phyloP scores from a whole-genome alignment of 2,113 vertebrate genomes.

The Glaucomys volans region DNA sequence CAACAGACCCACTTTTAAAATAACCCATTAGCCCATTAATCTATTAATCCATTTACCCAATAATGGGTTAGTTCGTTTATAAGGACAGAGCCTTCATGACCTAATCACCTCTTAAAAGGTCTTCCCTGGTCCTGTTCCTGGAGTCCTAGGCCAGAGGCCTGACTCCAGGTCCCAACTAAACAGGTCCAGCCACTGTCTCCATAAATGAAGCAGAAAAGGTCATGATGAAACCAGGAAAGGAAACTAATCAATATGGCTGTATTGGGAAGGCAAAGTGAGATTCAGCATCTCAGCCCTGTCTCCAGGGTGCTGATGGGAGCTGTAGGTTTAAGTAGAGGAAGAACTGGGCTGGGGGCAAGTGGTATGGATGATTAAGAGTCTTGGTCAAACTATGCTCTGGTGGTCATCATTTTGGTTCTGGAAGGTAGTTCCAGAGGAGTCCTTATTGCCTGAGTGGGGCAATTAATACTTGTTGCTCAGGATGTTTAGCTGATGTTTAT shows the following conservation, averaged over 20 bases:
- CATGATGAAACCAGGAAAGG: neutral
- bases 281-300: neutral
- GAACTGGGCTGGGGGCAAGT: too few species aligned
- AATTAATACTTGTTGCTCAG: neutral
- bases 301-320: neutral
- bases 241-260: neutral
- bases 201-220: neutral
- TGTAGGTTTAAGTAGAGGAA: too few species aligned
- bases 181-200: too few species aligned
- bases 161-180: neutral
- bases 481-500: neutral
- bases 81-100: neutral
- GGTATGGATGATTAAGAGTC: neutral
- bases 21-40: neutral
- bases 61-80: neutral
- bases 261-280: neutral
- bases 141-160: neutral
- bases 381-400: neutral
- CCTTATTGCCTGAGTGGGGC: neutral
- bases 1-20: neutral
- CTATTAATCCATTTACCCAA: too few species aligned
- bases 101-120: neutral
- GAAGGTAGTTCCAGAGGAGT: neutral
- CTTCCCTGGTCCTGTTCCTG: neutral
- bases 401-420: neutral